Evolutionary conservation across 2,113 vertebrate genomes (phyloP).

Genomic region (Brienomyrus brachyistius): DNA sequence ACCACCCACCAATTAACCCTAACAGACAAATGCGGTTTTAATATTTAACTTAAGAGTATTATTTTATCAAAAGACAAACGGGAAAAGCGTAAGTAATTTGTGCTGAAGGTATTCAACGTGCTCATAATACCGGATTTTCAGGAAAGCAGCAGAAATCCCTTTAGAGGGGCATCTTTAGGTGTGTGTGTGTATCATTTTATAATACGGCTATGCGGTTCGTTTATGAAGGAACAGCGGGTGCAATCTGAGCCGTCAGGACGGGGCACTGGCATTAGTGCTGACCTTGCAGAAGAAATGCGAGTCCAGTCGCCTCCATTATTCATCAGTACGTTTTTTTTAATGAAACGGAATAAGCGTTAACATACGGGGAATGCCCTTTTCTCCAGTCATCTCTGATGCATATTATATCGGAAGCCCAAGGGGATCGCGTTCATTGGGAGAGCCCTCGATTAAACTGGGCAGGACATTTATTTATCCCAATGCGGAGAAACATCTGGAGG

Average conservation of each 20-base stretch:
- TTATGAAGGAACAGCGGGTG: background rate
- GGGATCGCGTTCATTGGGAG: background rate
- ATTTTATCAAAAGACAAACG: background rate
- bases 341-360: background rate
- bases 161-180: background rate
- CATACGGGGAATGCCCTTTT: background rate
- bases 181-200: background rate
- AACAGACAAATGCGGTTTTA: background rate
- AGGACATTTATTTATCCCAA: background rate
- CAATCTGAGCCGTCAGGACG: background rate
- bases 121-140: background rate
- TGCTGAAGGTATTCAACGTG: background rate
- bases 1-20: background rate
- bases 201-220: background rate
- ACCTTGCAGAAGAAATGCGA: constrained; percentile 39
- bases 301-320: background rate
- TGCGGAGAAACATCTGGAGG: background rate
- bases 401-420: background rate
- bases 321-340: background rate
- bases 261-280: constrained; percentile 36
- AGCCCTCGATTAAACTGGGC: background rate
- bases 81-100: background rate
- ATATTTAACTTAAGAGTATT: background rate
- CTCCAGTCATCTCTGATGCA: background rate
- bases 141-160: background rate